Evolutionary conservation across 2,113 vertebrate genomes (phyloP).

Genomic region (Neogale vison): DNA sequence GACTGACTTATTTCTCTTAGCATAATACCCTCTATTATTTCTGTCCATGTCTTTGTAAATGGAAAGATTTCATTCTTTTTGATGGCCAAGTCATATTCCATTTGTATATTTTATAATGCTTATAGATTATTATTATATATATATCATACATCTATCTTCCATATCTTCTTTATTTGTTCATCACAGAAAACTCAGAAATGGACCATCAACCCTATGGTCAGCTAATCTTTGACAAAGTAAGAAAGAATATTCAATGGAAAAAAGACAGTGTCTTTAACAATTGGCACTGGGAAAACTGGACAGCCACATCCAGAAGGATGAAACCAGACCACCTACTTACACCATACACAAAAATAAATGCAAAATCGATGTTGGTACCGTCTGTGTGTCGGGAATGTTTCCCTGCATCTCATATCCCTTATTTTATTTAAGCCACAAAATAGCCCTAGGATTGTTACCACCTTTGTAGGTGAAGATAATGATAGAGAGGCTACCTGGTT

Average conservation of each 20-base stretch:
- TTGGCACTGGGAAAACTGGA: neutral
- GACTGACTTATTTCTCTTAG: neutral
- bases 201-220: neutral
- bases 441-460: neutral
- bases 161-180: neutral
- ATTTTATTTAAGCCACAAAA: neutral
- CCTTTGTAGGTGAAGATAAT: neutral
- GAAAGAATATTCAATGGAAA: neutral
- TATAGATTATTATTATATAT: no score
- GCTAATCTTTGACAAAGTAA: neutral
- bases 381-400: neutral
- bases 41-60: neutral
- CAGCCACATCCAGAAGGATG: neutral
- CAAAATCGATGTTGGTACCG: neutral
- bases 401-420: neutral
- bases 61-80: neutral
- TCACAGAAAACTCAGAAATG: neutral
- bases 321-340: neutral
- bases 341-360: neutral
- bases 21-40: neutral
- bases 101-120: no score
- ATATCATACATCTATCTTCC: no score
- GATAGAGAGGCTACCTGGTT: neutral
- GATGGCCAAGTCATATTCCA: neutral
- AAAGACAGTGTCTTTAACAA: neutral